Evolutionary conservation across 2,113 vertebrate genomes (phyloP).

Genomic region (Rhinichthys klamathensis): DNA sequence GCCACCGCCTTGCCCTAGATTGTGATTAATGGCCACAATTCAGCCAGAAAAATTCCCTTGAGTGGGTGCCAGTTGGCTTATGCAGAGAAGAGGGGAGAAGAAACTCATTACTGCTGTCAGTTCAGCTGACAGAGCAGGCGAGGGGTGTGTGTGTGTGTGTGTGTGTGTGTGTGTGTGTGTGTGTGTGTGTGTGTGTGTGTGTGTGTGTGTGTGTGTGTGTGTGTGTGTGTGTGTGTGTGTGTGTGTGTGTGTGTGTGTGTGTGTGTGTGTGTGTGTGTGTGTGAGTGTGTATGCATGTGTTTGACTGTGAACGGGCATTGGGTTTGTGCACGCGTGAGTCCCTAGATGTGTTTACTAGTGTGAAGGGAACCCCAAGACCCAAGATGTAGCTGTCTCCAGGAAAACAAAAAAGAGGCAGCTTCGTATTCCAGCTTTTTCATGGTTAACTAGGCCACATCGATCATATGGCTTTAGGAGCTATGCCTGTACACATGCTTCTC

Average conservation of each 20-base stretch:
- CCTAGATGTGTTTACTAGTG: slow-evolving; percentile 13
- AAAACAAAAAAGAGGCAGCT: slow-evolving; percentile 46
- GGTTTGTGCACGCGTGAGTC: slow-evolving; percentile 10
- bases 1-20: slow-evolving; percentile 80
- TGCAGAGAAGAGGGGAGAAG: slow-evolving; percentile 69
- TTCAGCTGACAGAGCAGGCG: slow-evolving; percentile 73
- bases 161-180: slow-evolving; percentile 25
- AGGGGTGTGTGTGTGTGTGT: slow-evolving; percentile 23
- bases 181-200: slow-evolving; percentile 49
- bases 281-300: slow-evolving; percentile 54
- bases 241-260: no score
- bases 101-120: slow-evolving; percentile 85
- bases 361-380: slow-evolving; percentile 1
- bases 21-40: slow-evolving; percentile 87
- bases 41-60: slow-evolving; percentile 84
- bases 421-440: slow-evolving; percentile 53
- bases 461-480: slow-evolving; percentile 37
- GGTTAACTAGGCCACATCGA: slow-evolving; percentile 50
- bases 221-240: slow-evolving; percentile 51
- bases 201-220: slow-evolving; percentile 2
- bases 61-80: slow-evolving; percentile 83
- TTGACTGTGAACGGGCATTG: slow-evolving; percentile 16
- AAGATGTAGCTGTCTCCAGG: slow-evolving; percentile 50
- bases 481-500: slow-evolving; percentile 22
- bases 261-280: slow-evolving; percentile 10